Evolutionary conservation across 2,797 vertebrate species (phyloP), one percentile per base, ranked within the genome.

Genomic region (Furcifer pardalis): DNA sequence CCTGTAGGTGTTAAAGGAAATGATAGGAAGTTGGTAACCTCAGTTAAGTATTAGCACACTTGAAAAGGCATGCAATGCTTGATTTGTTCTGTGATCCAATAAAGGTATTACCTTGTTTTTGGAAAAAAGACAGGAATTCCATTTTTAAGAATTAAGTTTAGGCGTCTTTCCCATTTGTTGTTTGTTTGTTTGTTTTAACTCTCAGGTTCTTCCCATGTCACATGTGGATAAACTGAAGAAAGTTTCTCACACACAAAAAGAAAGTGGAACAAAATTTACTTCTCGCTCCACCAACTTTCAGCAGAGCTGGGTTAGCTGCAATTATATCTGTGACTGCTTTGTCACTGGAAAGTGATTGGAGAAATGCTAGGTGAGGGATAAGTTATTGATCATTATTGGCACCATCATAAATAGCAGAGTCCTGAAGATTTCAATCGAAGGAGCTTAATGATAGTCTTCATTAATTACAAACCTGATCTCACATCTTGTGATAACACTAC

Each of bases 391-490:
- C 79, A 75, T 73, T 60, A 76, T 72, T 80, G 79, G 25, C 68
- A 2, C 1, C 40, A 9, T 42, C 66, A 35, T 63, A 86, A 86
- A 52, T 71, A 75, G 80, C 87, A 35, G 17, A 81, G 87, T 82
- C 49, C 15, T 40, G 83, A 66, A 87, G 68, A 79, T 82, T 73
- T 71, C 44, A 89, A 85, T 88, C 84, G 89, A 40, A 78, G 21
- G 35, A 46, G n/a, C 42, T 89, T 90, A 76, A 76, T 87, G 86
- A 85, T 35, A 8, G 52, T 85, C 86, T 86, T 84, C 86, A 83
- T 7, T 86, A 87, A 86, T 88, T 86, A 52, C 27, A 81, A 27
- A 74, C 68, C 78, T 83, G 72, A 62, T 68, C 79, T 82, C 32
- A 40, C 37, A 4, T 83, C 27, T 63, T 52, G 83, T 56, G 80